Base-by-base conservation (phyloP, 1,140 invertebrate genomes). In the Plodia interpunctella region DNA sequence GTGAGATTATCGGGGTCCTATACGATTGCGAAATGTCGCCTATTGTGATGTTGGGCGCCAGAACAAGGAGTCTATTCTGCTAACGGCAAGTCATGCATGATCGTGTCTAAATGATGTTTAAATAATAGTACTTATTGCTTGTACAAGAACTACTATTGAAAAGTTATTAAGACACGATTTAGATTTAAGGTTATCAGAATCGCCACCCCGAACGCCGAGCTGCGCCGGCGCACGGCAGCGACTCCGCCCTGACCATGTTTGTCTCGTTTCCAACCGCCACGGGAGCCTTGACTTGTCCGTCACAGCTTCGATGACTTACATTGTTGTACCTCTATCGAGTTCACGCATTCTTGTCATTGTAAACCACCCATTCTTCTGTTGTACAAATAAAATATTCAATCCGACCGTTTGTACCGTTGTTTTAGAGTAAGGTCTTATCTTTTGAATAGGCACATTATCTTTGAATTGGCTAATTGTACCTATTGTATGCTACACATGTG, bases 211-310 rank as follows among this genome's bases (percentile, higher is more conserved):
- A n/a, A n/a, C n/a, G n/a, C 18, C 5, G 17, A 18, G 4, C 51
- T 13, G 17, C 17, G 49, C 49, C 5, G 9, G 17, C 13, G 21
- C 51, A 20, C 19, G 21, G 19, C 51, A 53, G 51, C 51, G 51
- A 13, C 51, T 63, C 69, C 70, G 76, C 74, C 72, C 63, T 65
- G 56, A 32, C 25, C 56, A 18, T 75, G 71, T 76, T 62, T 60
- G 55, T 64, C 65, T 76, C 65, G 66, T 55, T 61, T 70, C 70
- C 62, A 65, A 63, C 55, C 58, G 64, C 28, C 56, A 55, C 59
- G 44, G 69, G 58, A 76, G 73, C 81, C 81, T 82, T 82, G 73
- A 78, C 55, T 64, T 63, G 71, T 84, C 79, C 68, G 70, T 83
- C 78, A 79, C 28, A 54, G 15, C 6, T 60, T 60, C 63, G 63